Conservation (phyloP, 2,113 vertebrate genomes). For the Columba janthina region DNA sequence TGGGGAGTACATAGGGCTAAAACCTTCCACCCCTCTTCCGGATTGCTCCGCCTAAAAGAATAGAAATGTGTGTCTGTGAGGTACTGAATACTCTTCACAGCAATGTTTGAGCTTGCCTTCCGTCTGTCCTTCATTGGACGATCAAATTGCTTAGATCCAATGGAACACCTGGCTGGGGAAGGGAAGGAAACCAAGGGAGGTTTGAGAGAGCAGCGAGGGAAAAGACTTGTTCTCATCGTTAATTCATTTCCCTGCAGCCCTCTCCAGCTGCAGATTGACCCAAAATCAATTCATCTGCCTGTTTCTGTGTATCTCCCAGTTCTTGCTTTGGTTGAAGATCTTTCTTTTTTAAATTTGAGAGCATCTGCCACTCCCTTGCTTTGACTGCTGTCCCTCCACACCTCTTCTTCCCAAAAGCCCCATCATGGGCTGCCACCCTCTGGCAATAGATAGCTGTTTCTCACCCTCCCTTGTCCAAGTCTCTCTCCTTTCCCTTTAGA, state of each 20-base stretch:
- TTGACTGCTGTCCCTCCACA: neutral
- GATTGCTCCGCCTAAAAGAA: constrained; percentile 76
- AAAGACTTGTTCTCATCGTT: neutral
- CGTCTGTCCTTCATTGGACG: neutral
- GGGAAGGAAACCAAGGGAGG: neutral
- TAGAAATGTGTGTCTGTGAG: neutral
- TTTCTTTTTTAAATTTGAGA: neutral
- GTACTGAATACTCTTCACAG: neutral
- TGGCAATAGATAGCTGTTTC: neutral
- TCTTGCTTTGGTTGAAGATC: neutral
- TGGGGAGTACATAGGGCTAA: constrained; percentile 70
- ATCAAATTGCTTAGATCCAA: rapidly evolving
- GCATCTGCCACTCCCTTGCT: neutral
- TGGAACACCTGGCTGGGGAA: neutral
- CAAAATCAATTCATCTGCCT: neutral
- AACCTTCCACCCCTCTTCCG: constrained; percentile 71
- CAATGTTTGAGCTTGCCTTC: neutral
- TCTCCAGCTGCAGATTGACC: neutral
- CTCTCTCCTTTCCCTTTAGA: neutral
- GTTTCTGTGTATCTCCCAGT: neutral
- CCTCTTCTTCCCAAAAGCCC: neutral
- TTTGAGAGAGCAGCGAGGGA: neutral
- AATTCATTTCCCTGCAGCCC: neutral
- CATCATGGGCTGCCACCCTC: neutral
- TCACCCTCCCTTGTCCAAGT: neutral